These are phyloP conservation scores for Triplophysa rosa DNA, from an alignment of 2,113 vertebrate genomes.

Conservation along the genomic window DNA sequence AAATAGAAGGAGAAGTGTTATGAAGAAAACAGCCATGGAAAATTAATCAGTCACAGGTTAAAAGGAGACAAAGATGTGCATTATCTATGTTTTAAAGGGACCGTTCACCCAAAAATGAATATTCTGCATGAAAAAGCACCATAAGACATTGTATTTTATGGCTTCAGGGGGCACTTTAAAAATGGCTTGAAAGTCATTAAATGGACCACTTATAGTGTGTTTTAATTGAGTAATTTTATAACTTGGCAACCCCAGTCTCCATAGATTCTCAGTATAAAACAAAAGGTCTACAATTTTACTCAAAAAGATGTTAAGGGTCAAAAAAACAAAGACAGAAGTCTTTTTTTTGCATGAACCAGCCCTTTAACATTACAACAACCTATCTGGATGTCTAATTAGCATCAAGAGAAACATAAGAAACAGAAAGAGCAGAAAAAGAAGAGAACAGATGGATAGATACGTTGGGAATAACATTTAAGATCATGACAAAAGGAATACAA, in stretches of 20 bases:
- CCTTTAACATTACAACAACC: too few species aligned
- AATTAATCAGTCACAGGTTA: constrained; percentile 29
- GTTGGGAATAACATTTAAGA: neutral
- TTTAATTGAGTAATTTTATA: too few species aligned
- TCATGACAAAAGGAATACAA: constrained; percentile 1
- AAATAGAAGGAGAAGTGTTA: constrained; percentile 20
- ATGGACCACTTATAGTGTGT: too few species aligned
- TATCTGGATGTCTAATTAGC: neutral
- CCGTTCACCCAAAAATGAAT: constrained; percentile 19
- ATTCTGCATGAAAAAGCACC: neutral
- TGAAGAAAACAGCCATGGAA: constrained; percentile 33
- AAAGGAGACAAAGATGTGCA: constrained; percentile 51
- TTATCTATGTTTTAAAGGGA: constrained; percentile 28
- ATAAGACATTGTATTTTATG: too few species aligned
- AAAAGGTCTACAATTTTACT: too few species aligned
- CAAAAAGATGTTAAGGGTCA: too few species aligned
- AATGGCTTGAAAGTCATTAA: too few species aligned
- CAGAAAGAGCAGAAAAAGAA: neutral
- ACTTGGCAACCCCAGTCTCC: too few species aligned
- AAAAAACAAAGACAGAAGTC: too few species aligned
- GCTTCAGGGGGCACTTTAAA: too few species aligned
- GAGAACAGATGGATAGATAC: neutral
- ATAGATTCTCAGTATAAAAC: too few species aligned
- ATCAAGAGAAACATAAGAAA: neutral
- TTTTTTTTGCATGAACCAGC: too few species aligned